phyloP scores from a whole-genome alignment of 2,113 vertebrate genomes.

The Caracal caracal region DNA sequence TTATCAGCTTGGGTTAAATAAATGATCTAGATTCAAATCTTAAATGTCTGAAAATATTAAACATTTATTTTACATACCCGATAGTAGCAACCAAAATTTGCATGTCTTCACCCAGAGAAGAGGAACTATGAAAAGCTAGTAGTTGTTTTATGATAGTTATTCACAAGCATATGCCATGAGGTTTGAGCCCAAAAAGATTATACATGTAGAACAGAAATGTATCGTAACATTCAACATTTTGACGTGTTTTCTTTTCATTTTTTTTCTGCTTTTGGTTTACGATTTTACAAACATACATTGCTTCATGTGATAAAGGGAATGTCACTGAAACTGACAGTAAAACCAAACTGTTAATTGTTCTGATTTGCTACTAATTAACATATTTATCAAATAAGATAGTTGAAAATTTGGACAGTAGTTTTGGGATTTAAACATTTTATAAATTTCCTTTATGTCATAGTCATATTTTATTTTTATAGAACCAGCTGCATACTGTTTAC shows the following conservation, averaged over 20 bases:
- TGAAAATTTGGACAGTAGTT: neutral
- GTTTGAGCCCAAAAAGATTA: neutral
- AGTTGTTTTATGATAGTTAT: neutral
- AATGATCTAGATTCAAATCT: neutral
- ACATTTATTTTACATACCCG: neutral
- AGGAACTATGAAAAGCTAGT: neutral
- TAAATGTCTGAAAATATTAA: neutral
- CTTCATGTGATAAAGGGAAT: neutral
- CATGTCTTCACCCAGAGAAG: neutral
- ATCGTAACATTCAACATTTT: neutral
- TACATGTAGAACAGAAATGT: neutral
- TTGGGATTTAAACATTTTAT: conserved; percentile 34
- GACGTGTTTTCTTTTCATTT: neutral
- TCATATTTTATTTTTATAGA: conserved; percentile 79
- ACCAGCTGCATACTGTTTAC: conserved; percentile 78
- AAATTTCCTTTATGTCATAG: conserved; percentile 59
- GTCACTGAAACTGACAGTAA: neutral
- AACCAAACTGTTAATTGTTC: neutral
- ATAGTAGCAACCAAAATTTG: neutral
- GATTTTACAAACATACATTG: neutral
- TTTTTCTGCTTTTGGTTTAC: neutral
- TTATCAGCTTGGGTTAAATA: neutral
- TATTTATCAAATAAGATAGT: conserved; percentile 33
- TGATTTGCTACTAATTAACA: neutral
- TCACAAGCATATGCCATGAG: neutral